Evolutionary conservation across 2,888 invertebrate species (phyloP), one percentile per base, ranked within the genome.

Genomic region (Stictocephala bisonia): DNA sequence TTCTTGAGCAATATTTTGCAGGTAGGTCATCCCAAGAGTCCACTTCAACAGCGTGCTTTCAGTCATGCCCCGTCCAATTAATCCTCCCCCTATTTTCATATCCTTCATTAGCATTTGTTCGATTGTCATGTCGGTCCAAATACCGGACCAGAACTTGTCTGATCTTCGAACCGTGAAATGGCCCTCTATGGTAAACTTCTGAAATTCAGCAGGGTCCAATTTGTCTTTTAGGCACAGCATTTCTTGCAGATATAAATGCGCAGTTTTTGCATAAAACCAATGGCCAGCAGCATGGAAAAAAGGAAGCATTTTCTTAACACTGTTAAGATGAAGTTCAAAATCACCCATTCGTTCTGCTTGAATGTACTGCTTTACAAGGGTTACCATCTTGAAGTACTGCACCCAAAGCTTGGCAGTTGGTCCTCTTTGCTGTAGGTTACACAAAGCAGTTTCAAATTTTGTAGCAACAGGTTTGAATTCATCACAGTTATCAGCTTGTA

Each of bases 31-130:
- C 11, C 29, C 72, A 13, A 41, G 22, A 35, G 56, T 72, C 74
- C 74, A 76, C 41, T 44, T 48, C 9, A 26, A 35, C 26, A 76
- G 27, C 20, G 71, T 66, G 44, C 51, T 64, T 22, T 75, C 71
- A 26, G 48, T 71, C n/a, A 73, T 40, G 15, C 75, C 75, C 29
- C 76, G 58, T 41, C 68, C 73, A 66, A 68, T 78, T 26, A 78
- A 80, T 15, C 81, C 81, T n/a, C 79, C 79, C 40, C 9, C 18
- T 18, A 70, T 75, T 73, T 82, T 80, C 78, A 81, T 80, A 15
- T 72, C 67, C 60, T 78, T 60, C 79, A 82, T 83, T 2, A 82
- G 64, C 0, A 72, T 72, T 73, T 83, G 82, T 71, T 83, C 83
- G 56, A 82, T 82, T 11, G 78, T 80, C 73, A 74, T 51, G 48